phyloP scores from a whole-genome alignment of 2,113 vertebrate genomes.

The Sander lucioperca region DNA sequence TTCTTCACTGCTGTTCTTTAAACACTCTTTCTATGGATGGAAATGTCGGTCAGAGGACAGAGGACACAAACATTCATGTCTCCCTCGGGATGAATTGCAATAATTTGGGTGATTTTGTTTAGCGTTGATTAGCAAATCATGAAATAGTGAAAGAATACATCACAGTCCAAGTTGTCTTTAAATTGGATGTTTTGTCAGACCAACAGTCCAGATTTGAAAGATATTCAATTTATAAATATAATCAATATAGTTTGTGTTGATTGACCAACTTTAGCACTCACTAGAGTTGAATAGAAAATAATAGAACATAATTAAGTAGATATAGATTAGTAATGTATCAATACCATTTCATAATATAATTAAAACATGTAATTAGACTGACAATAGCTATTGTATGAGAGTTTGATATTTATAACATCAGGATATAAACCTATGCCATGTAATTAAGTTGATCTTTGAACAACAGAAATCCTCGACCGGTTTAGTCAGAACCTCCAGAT shows the following conservation, averaged over 20 bases:
- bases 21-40: background rate
- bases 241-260: background rate
- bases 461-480: background rate
- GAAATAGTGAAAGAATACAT: background rate
- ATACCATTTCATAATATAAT: background rate
- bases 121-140: background rate
- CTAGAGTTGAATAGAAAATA: background rate
- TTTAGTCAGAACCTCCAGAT: conserved; percentile 1
- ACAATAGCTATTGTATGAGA: background rate
- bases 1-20: background rate
- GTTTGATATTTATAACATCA: background rate
- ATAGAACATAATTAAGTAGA: background rate
- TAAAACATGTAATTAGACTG: background rate
- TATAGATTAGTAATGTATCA: background rate
- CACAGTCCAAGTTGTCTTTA: background rate
- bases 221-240: background rate
- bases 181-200: background rate
- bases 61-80: background rate
- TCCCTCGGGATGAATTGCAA: background rate
- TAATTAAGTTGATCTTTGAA: background rate
- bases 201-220: background rate
- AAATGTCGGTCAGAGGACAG: no score
- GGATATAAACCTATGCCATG: background rate
- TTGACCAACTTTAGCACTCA: background rate
- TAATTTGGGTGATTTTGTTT: background rate